Conservation (phyloP, 2,797 vertebrate species). For the Ctenopoma multispine region DNA sequence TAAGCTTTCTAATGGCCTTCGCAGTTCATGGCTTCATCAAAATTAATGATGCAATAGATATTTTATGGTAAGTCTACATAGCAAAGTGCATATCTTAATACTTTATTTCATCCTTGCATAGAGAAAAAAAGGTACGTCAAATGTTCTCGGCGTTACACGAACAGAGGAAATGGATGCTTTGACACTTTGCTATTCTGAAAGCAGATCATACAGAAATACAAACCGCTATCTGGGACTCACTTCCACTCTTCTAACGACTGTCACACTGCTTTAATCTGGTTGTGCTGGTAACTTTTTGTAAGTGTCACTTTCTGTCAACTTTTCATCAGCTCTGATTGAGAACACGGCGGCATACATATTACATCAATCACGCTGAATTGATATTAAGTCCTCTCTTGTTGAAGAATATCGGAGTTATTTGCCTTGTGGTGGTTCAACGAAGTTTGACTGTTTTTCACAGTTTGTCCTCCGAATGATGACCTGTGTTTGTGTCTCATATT, state of each 20-base stretch:
- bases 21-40: conserved; percentile 85
- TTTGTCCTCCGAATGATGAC: conserved; percentile 25
- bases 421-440: conserved; percentile 48
- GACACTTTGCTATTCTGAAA: conserved; percentile 50
- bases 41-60: conserved; percentile 87
- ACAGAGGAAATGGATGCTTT: conserved; percentile 51
- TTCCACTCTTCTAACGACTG: conserved; percentile 57
- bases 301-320: conserved; percentile 64
- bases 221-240: conserved; percentile 40
- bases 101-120: conserved; percentile 76
- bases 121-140: conserved; percentile 74
- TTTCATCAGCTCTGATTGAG: conserved; percentile 60
- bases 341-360: conserved; percentile 70
- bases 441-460: conserved; percentile 42
- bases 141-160: conserved; percentile 46
- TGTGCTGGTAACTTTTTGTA: conserved; percentile 55
- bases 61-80: conserved; percentile 84
- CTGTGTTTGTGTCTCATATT: conserved; percentile 32
- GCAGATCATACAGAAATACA: conserved; percentile 48
- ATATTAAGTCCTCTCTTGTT: conserved; percentile 53
- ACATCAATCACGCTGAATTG: conserved; percentile 65
- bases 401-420: conserved; percentile 49
- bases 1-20: conserved; percentile 82
- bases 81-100: conserved; percentile 86
- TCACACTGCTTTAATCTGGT: conserved; percentile 56